Evolutionary conservation across 2,888 invertebrate species (phyloP).

Genomic region (Biston betularia): DNA sequence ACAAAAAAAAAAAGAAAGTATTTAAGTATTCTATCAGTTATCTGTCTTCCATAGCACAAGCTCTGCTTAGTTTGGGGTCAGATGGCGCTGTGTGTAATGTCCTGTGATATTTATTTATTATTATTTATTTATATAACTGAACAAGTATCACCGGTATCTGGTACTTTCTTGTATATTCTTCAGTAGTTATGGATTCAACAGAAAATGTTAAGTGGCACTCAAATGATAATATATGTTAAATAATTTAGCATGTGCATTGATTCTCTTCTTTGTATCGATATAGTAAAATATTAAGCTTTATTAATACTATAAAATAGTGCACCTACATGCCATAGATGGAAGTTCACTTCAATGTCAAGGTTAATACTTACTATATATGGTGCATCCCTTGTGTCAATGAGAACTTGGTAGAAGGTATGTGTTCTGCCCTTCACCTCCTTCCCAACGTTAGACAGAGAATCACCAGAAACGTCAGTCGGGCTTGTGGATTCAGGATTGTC

Average conservation of each 20-base stretch:
- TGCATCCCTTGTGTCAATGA: slow-evolving; percentile 98
- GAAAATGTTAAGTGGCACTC: not conserved
- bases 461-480: slow-evolving; percentile 64
- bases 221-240: not conserved
- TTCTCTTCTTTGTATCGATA: not conserved
- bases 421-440: slow-evolving; percentile 96
- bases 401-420: slow-evolving; percentile 98
- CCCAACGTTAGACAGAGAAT: slow-evolving; percentile 85
- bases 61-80: too few species aligned
- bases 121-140: too few species aligned
- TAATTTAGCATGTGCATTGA: too few species aligned
- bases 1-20: too few species aligned
- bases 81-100: too few species aligned
- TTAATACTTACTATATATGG: slow-evolving; percentile 94
- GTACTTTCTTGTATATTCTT: too few species aligned
- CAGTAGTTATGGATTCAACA: not conserved
- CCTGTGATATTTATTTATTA: too few species aligned
- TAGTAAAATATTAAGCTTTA: not conserved
- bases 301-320: not conserved
- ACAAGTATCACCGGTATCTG: too few species aligned
- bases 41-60: too few species aligned
- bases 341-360: slow-evolving; percentile 23
- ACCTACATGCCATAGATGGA: slow-evolving; percentile 7
- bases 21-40: too few species aligned
- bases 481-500: slow-evolving; percentile 75